These are phyloP conservation scores for Gari tellinella DNA, from an alignment of 2,888 invertebrate genomes.

Conservation along the genomic window DNA sequence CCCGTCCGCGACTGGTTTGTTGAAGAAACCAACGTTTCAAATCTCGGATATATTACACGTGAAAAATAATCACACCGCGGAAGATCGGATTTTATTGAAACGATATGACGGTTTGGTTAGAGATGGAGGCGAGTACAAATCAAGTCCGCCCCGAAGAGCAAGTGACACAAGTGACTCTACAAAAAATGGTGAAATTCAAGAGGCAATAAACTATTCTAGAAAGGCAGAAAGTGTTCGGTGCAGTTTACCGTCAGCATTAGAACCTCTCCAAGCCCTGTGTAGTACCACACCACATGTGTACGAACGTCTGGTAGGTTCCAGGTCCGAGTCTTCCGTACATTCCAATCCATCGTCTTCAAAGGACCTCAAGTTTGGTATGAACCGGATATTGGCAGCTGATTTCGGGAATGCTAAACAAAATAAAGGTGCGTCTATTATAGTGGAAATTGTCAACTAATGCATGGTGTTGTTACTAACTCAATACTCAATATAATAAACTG, in stretches of 20 bases:
- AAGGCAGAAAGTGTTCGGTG: conserved; percentile 29
- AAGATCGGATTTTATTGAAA: not conserved
- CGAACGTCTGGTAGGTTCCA: conserved; percentile 12
- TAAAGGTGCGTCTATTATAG: conserved; percentile 43
- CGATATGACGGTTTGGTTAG: not conserved
- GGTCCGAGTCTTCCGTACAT: not conserved
- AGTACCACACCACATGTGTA: conserved; percentile 65
- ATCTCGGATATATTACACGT: conserved; percentile 61
- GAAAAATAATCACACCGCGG: not conserved
- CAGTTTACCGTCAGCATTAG: conserved; percentile 68
- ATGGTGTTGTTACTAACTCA: too few species aligned
- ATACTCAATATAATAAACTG: too few species aligned
- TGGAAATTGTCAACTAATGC: too few species aligned
- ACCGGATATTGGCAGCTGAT: conserved; percentile 70
- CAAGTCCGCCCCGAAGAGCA: not conserved
- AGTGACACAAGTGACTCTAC: not conserved
- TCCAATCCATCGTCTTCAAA: conserved; percentile 19
- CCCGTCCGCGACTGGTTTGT: conserved; percentile 5
- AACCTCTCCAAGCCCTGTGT: conserved; percentile 75
- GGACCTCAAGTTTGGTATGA: conserved; percentile 72
- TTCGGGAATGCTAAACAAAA: conserved; percentile 64
- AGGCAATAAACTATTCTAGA: conserved; percentile 36
- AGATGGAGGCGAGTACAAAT: too few species aligned
- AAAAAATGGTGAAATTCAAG: not conserved
- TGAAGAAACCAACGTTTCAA: conserved; percentile 48